Percentiles rank a stretch among this genome's conserved stretches.
Conservation (phyloP, 1,140 invertebrate species). For the Eupeodes corollae region DNA sequence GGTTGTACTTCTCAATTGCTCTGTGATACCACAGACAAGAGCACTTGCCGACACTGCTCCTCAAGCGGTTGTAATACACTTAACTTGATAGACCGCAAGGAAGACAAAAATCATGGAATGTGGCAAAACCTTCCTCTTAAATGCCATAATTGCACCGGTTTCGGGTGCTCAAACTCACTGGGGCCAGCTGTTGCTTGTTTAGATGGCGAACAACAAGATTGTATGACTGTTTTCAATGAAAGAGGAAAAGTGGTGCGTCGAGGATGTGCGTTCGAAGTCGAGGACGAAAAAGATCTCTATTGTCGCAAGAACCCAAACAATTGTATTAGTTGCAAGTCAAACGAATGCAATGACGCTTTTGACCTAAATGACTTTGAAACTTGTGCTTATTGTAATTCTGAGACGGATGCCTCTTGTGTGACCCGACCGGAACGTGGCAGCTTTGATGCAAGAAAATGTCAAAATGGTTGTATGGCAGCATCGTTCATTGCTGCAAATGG, state of each 20-base stretch:
- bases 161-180: conserved; percentile 21
- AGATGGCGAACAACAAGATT: conserved; percentile 19
- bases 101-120: conserved; percentile 21
- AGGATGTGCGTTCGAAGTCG: conserved; percentile 27
- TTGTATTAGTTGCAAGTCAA: conserved; percentile 28
- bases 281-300: conserved; percentile 25
- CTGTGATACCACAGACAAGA: conserved; percentile 18
- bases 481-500: conserved; percentile 2
- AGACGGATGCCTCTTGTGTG: conserved; percentile 10
- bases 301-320: conserved; percentile 17
- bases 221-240: conserved; percentile 23
- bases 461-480: conserved; percentile 25
- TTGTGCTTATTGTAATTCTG: conserved; percentile 25
- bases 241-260: conserved; percentile 20
- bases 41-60: conserved; percentile 22
- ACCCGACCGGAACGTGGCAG: conserved; percentile 9
- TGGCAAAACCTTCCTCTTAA: conserved; percentile 23
- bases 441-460: conserved; percentile 13
- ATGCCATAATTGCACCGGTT: conserved; percentile 23
- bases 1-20: conserved; percentile 22
- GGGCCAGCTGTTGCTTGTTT: conserved; percentile 16
- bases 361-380: conserved; percentile 11
- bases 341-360: conserved; percentile 30
- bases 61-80: conserved; percentile 26
- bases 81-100: conserved; percentile 17